Base-by-base conservation (phyloP, 2,888 invertebrate species). In the Griposia aprilina region DNA sequence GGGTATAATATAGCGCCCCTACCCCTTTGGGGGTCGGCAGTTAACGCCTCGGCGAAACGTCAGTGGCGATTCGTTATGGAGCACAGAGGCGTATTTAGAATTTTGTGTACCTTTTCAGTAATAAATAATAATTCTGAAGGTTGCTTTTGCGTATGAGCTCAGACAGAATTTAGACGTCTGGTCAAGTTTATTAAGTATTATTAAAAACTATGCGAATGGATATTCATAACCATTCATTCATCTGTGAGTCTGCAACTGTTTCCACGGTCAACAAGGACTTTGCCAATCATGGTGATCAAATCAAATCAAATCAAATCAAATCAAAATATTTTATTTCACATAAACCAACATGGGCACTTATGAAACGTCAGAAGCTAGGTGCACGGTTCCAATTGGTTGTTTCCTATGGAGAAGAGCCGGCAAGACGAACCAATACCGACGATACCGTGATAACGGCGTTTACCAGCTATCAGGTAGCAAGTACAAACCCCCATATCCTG, bases 21-120 rank as follows among this genome's bases (percentile, higher is more conserved):
- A 92, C 92, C 94, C 94, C 93, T 94, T 93, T 90, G 85, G 91
- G 91, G 92, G 90, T 89, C 84, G 92, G 88, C 92, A 93, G 95
- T 95, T 95, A 95, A 94, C 95, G 95, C 94, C 91, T 93, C 91
- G 92, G 91, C 91, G 90, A 92, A 94, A 93, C 91, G 93, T 93
- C 93, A 92, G 93, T 91, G 93, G 92, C 91, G 93, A 95, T 96
- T 95, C 94, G 94, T 93, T 93, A 92, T 92, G 92, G 88, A 78
- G 57, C 0, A 52, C 94, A 93, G 95, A 85, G 80, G 74, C 74
- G 95, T 52, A 94, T 77, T 89, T 41, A 50, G 73, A 52, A 4
- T 15, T 50, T 77, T 17, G 50, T 55, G 6, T 36, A 68, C 30
- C 3, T 57, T 68, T 36, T 30, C 20, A 48, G 2, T 48, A 48